Evolutionary conservation across 2,888 invertebrate genomes (phyloP).

Genomic region (Timema cristinae): DNA sequence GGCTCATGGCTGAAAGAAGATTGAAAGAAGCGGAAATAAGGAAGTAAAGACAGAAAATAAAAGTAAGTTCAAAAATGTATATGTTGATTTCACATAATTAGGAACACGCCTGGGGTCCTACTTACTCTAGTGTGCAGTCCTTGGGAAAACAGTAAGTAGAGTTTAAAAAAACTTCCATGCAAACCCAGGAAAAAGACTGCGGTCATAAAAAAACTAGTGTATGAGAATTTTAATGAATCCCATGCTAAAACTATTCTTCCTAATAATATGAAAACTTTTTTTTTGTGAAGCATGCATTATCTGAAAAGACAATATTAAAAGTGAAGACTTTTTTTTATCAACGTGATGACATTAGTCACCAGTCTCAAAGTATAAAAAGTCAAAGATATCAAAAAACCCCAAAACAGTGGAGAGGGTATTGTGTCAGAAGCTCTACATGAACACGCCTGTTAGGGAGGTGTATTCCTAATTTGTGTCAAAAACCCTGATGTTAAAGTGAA

Average conservation of each 20-base stretch:
- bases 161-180: background rate
- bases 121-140: constrained; percentile 5
- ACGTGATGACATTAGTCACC: background rate
- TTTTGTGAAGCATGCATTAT: constrained; percentile 4
- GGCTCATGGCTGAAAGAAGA: background rate
- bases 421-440: background rate
- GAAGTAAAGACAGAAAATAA: constrained; percentile 2
- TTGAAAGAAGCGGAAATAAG: background rate
- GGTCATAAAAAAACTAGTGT: background rate
- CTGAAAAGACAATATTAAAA: background rate
- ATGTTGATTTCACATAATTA: background rate
- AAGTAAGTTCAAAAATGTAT: constrained; percentile 1
- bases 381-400: background rate
- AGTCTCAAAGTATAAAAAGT: background rate
- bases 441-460: background rate
- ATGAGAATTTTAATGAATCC: background rate
- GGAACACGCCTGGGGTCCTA: background rate
- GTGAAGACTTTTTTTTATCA: constrained; percentile 4
- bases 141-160: background rate
- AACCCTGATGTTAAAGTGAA: background rate
- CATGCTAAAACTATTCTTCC: background rate
- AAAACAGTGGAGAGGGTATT: background rate
- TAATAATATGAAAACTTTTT: no score
- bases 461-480: background rate
- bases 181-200: background rate